Base-by-base conservation (phyloP, 1,140 invertebrate genomes). In the Palaemon carinicauda region DNA sequence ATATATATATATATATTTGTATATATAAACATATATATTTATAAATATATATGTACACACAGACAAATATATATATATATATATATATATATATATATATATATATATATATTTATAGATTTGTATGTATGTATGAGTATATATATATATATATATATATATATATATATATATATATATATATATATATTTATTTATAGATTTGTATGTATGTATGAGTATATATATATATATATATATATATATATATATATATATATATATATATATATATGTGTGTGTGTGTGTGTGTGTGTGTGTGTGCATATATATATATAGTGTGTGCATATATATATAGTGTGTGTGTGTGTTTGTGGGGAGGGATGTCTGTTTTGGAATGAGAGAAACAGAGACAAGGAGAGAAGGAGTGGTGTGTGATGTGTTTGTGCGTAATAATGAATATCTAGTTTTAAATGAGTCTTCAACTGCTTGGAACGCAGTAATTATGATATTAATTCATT, bases 81-180 rank as follows among this genome's bases (percentile, higher is more conserved):
- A 52, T 78, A 52, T 78, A 78, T 78, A 78, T 41, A 78, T 78
- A 41, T 78, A 77, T 77, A 77, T 77, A 77, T 77, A 78, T 78
- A 78, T 78, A 41, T 78, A 50, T 52, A 78, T 50, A 51, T 78
- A 31, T 3, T 1, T 41, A 41, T 3, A 51, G 4, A 50, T 3
- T 50, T 3, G 19, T 19, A 41, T 41, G 27, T 50, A 19, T 41
- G 50, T 41, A 77, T 41, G 19, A 7, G 27, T 41, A 77, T 41
- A 41, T 77, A 77, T 77, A 77, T 52, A 78, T 78, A 78, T 78
- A 52, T 78, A 52, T 78, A 78, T 78, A 78, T 41, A 78, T 78
- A 41, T 78, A 77, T 77, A 50, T n/a, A 77, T 77, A 77, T 77
- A 78, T 78, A 78, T 78, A 41, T 78, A 50, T 52, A 78, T 50